Base-by-base conservation (phyloP, 1,140 invertebrate genomes). In the Radopholus similis region DNA sequence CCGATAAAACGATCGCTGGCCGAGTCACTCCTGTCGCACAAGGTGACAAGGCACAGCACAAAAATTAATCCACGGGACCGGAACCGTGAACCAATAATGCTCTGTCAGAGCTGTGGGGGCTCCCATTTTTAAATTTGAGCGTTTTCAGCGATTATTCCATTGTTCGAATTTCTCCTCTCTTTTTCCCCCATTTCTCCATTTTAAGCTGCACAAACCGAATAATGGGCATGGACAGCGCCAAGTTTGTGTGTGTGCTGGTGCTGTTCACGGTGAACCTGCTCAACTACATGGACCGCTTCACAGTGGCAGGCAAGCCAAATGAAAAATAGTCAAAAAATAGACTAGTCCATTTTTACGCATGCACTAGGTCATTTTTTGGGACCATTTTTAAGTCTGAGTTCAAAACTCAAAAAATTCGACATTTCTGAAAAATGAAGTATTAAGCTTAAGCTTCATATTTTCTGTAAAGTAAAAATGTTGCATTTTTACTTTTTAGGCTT, bases 241-340 rank as follows among this genome's bases (percentile, higher is more conserved):
- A 55, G 21, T 28, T 64, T 13, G 18, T 55, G 11, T 68, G 51
- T 18, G 13, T 68, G n/a, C 9, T 42, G 15, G 47, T 74, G 9
- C 38, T 74, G n/a, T 66, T 74, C 53, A 11, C 62, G 9, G 34
- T 77, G 15, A 75, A 75, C 62, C 47, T 75, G 23, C 70, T 75
- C 9, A 75, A 75, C 66, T 75, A 75, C 42, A 73, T 72, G 66
- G 73, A 74, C 64, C 42, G 73, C 30, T 75, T 68, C 35, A 75
- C 73, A 2, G 54, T 77, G 23, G 74, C 75, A 21, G 75, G 74
- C 51, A 35, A 23, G 13, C 64, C 47, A 42, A 21, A 47, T 5
- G 5, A 95, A 92, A 18, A 3, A 28, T 57, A 37, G 32, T 38
- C 30, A 57, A 3, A 57, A 15, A 13, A 35, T 15, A 28, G 23